phyloP scores from a whole-genome alignment of 2,888 invertebrate genomes.

The Tenthredo amoena region DNA sequence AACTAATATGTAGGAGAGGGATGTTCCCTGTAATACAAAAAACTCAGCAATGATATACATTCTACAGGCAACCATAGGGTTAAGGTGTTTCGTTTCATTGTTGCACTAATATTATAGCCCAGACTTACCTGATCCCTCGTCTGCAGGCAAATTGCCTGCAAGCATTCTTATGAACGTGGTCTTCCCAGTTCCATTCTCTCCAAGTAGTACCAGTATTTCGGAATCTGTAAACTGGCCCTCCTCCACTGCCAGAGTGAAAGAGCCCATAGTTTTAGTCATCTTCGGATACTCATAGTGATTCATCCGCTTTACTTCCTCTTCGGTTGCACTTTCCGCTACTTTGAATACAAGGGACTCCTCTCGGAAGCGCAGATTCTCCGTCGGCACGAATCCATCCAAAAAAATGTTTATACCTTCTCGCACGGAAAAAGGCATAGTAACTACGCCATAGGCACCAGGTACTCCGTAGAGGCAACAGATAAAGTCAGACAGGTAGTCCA shows the following conservation, averaged over 20 bases:
- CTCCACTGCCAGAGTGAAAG: slow-evolving; percentile 89
- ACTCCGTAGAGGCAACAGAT: slow-evolving; percentile 99
- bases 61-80: neutral
- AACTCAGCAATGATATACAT: neutral
- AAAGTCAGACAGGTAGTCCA: slow-evolving; percentile 99
- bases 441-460: slow-evolving; percentile 99
- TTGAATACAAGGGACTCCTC: slow-evolving; percentile 98
- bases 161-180: slow-evolving; percentile 99
- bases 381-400: slow-evolving; percentile 99
- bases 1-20: slow-evolving; percentile 97
- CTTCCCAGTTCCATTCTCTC: slow-evolving; percentile 99
- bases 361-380: slow-evolving; percentile 98
- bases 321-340: slow-evolving; percentile 98
- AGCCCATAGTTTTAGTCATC: slow-evolving; percentile 92
- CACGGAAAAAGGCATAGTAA: slow-evolving; percentile 99
- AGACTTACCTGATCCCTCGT: slow-evolving; percentile 84
- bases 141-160: slow-evolving; percentile 96
- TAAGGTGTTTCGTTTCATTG: neutral
- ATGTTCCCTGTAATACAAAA: slow-evolving; percentile 81
- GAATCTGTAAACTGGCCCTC: slow-evolving; percentile 99
- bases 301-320: slow-evolving; percentile 98
- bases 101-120: slow-evolving; percentile 41
- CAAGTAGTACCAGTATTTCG: slow-evolving; percentile 97
- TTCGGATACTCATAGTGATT: slow-evolving; percentile 97
- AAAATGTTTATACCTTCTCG: slow-evolving; percentile 99